Percentiles rank a stretch among this genome's conserved stretches.
These are phyloP conservation scores for Salvelinus fontinalis DNA, from an alignment of 2,113 vertebrate species.

Conservation along the genomic window DNA sequence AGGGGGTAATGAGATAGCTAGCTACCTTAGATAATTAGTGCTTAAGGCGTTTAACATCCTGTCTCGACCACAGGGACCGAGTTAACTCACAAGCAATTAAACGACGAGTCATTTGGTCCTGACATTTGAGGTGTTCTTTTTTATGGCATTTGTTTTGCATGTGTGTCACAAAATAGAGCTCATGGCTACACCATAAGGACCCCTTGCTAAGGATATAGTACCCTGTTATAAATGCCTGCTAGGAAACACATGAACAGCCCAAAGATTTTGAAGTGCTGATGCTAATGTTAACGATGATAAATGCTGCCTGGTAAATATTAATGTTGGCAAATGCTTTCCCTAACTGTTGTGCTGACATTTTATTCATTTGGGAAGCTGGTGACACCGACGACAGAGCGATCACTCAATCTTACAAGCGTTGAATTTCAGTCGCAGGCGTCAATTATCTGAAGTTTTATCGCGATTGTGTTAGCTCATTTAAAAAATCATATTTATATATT, in stretches of 20 bases:
- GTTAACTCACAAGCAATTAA: conserved; percentile 64
- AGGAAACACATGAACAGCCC: background rate
- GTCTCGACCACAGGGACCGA: conserved; percentile 51
- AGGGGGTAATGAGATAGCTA: conserved; percentile 68
- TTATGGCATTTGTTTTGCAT: background rate
- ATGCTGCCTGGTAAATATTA: conserved; percentile 1
- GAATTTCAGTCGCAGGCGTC: background rate
- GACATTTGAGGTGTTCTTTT: conserved; percentile 14
- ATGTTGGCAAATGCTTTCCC: background rate
- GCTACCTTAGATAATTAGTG: conserved; percentile 72
- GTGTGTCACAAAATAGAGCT: conserved; percentile 23
- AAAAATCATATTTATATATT: background rate
- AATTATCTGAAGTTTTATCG: too few species aligned
- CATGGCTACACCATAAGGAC: background rate
- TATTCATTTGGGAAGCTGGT: conserved; percentile 4
- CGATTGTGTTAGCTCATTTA: too few species aligned
- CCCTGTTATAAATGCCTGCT: background rate
- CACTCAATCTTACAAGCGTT: background rate
- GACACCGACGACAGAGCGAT: background rate
- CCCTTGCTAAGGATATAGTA: background rate
- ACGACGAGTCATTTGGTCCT: conserved; percentile 37
- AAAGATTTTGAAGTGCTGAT: background rate
- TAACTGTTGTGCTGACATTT: conserved; percentile 5
- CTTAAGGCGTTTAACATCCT: conserved; percentile 57
- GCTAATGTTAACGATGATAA: conserved; percentile 6